These are phyloP conservation scores for Phocides pigmalion DNA, from an alignment of 1,140 invertebrate genomes.

Conservation along the genomic window DNA sequence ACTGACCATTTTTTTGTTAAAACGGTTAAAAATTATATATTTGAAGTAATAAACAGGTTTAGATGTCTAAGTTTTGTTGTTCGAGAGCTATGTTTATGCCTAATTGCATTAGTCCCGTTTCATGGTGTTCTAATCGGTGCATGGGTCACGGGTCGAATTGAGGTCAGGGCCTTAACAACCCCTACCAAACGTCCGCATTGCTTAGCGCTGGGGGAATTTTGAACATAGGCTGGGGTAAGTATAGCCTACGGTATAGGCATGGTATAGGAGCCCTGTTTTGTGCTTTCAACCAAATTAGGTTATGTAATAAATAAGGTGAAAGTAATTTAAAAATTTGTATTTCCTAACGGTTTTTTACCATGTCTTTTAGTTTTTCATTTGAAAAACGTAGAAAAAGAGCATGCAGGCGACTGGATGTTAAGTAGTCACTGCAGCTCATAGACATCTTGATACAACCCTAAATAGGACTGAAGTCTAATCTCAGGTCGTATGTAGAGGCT, in stretches of 20 bases:
- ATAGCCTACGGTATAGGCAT: conserved; percentile 9
- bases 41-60: not conserved
- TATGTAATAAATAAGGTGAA: conserved; percentile 1
- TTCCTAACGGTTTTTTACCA: not conserved
- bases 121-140: conserved; percentile 53
- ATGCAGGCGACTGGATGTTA: too few relatives aligned
- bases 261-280: conserved; percentile 12
- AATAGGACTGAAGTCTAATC: too few relatives aligned
- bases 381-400: too few relatives aligned
- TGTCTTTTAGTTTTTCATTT: too few relatives aligned
- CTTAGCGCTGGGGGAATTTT: conserved; percentile 6
- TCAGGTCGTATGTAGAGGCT: too few relatives aligned
- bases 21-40: too few relatives aligned
- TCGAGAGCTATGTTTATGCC: conserved; percentile 6
- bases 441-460: too few relatives aligned
- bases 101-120: conserved; percentile 71
- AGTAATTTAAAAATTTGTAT: not conserved
- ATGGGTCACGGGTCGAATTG: conserved; percentile 59
- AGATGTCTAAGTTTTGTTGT: conserved; percentile 37
- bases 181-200: conserved; percentile 28
- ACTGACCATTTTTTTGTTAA: too few relatives aligned
- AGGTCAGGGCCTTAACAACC: conserved; percentile 59
- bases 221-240: not conserved
- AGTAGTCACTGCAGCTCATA: too few relatives aligned
- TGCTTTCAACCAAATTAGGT: not conserved